Base-by-base conservation (phyloP, 2,113 vertebrate species). In the Syngnathoides biaculeatus region DNA sequence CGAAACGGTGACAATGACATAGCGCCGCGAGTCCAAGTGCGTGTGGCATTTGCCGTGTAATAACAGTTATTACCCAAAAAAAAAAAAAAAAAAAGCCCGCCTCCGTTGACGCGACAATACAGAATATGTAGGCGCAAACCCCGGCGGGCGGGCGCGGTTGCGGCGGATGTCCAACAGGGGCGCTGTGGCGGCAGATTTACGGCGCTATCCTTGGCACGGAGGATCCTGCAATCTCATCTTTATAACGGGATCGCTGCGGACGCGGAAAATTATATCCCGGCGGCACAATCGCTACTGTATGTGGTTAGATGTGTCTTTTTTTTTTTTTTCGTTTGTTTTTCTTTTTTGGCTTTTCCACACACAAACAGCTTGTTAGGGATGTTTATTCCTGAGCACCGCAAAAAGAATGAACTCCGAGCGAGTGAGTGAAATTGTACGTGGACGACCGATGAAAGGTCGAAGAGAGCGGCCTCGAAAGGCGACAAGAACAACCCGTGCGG, bases 51-150 rank as follows among this genome's bases (percentile, higher is more conserved):
- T 50, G 20, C 48, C 48, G 48, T 22, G 65, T 79, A 83, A 81
- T 79, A 72, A 81, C 65, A 82, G 77, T 81, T 47, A 82, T 86
- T 83, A 73, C 67, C n/a, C n/a, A n/a, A n/a, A n/a, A n/a, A n/a
- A n/a, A n/a, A n/a, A n/a, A n/a, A n/a, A n/a, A n/a, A 75, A 80
- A 73, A 35, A 17, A 35, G 35, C 69, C 63, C 78, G 73, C 71
- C 66, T 82, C 75, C 72, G 73, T 84, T 57, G 27, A 68, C 55
- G 39, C 65, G 68, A 69, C 62, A 73, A 15, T 27, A 40, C 22
- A 45, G 12, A 60, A 63, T 69, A 45, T 53, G 20, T 60, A 10
- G 61, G 67, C 74, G 68, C 53, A 64, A 64, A 68, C 40, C 45
- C 9, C 69, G 64, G 30, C 30, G 27, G 64, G 58, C 65, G 62